These are phyloP conservation scores for Cardinalis cardinalis DNA, from an alignment of 2,113 vertebrate genomes.

Conservation along the genomic window DNA sequence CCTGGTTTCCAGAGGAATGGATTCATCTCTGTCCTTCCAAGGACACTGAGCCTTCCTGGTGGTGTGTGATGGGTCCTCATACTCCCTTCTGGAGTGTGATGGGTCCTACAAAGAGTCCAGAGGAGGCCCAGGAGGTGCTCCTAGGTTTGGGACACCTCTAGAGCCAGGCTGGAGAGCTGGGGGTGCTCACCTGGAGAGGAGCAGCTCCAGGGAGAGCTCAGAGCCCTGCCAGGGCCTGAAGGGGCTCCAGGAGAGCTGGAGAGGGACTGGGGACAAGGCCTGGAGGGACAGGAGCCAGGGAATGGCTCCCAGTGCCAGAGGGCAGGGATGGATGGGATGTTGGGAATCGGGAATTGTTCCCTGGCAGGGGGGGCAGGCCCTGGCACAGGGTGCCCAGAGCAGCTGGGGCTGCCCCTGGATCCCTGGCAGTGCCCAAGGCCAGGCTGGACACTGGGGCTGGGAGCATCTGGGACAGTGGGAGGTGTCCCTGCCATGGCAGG, in stretches of 20 bases:
- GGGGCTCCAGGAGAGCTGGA: background rate
- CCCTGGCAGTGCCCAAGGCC: background rate
- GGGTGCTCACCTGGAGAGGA: background rate
- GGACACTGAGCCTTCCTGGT: background rate
- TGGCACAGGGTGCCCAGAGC: background rate
- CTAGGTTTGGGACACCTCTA: background rate
- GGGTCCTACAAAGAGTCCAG: background rate
- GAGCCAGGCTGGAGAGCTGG: background rate
- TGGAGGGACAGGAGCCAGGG: background rate
- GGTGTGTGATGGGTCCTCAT: background rate
- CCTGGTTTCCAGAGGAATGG: background rate
- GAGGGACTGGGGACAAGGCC: background rate
- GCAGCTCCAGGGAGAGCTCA: background rate
- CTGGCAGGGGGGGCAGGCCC: background rate
- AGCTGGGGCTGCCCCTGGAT: background rate
- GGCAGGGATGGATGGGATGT: background rate
- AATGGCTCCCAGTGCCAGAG: background rate
- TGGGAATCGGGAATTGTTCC: background rate
- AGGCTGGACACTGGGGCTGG: background rate
- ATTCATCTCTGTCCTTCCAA: background rate
- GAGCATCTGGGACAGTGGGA: background rate
- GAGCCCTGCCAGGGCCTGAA: accelerated
- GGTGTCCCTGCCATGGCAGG: background rate
- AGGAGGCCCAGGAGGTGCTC: accelerated
- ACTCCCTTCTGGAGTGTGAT: background rate